Conservation (phyloP, 2,888 invertebrate species). For the Miltochrista miniata region DNA sequence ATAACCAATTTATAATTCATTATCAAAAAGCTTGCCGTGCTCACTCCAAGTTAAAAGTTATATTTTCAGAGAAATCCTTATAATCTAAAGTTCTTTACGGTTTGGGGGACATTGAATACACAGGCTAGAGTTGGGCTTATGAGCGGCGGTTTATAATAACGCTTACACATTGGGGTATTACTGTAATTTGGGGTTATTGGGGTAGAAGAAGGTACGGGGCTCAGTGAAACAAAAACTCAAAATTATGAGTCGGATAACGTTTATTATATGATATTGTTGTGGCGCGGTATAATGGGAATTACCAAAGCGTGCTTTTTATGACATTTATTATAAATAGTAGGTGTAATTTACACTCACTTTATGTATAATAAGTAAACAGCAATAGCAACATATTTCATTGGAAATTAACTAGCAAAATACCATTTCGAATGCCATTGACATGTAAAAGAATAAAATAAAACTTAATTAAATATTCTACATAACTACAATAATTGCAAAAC, state of each 20-base stretch:
- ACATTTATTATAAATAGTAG: not conserved
- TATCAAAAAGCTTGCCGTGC: constrained; percentile 10
- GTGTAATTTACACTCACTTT: not conserved
- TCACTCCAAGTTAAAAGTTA: constrained; percentile 11
- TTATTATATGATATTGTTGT: constrained; percentile 24
- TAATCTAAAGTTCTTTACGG: constrained; percentile 37
- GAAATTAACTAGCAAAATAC: constrained; percentile 7
- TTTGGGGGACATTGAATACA: constrained; percentile 40
- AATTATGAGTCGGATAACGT: constrained; percentile 27
- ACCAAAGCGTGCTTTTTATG: constrained; percentile 8
- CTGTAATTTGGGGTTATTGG: constrained; percentile 48
- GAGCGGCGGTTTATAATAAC: constrained; percentile 35
- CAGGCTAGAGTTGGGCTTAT: constrained; percentile 30
- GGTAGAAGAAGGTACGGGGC: constrained; percentile 30
- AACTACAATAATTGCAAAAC: constrained; percentile 24
- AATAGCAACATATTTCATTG: not conserved
- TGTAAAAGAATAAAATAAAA: constrained; percentile 10
- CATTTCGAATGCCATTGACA: constrained; percentile 7
- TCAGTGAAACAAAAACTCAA: constrained; percentile 28
- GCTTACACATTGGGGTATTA: constrained; percentile 41
- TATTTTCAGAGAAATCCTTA: constrained; percentile 20
- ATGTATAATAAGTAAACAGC: not conserved
- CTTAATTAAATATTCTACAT: constrained; percentile 7
- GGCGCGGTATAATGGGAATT: constrained; percentile 14
- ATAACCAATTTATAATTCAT: not conserved